Evolutionary conservation across 2,888 invertebrate species (phyloP).

Genomic region (Pristionchus mayeri): DNA sequence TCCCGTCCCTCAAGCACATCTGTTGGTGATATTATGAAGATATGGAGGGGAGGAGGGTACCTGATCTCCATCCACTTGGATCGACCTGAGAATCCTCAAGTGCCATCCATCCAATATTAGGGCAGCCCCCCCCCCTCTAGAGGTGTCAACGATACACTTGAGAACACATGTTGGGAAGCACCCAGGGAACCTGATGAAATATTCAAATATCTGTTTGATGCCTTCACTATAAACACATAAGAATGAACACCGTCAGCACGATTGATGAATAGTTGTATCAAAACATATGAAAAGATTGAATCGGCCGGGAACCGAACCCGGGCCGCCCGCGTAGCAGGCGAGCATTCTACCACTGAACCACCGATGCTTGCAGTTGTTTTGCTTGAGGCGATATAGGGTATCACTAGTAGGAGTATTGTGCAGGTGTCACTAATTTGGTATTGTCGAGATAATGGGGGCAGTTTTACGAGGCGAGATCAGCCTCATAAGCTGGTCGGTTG

Average conservation of each 20-base stretch:
- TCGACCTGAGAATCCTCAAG: constrained; percentile 7
- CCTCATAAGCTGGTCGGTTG: constrained; percentile 24
- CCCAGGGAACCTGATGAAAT: not conserved
- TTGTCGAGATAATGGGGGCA: not conserved
- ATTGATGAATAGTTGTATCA: too few relatives aligned
- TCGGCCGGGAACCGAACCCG: constrained; percentile 37
- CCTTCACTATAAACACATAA: too few relatives aligned
- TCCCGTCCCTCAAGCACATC: constrained; percentile 24
- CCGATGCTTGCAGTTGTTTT: constrained; percentile 4
- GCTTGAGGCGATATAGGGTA: too few relatives aligned
- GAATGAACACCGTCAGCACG: too few relatives aligned
- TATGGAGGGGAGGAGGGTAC: not conserved
- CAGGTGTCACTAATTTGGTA: not conserved
- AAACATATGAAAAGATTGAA: not conserved
- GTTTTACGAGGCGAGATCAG: not conserved
- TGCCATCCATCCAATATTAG: constrained; percentile 2
- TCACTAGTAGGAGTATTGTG: too few relatives aligned
- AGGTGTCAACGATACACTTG: constrained; percentile 36
- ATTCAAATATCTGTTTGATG: not conserved
- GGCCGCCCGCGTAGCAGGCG: constrained; percentile 75
- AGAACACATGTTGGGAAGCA: constrained; percentile 21
- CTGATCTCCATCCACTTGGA: not conserved
- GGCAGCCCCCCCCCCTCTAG: not conserved
- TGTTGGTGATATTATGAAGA: not conserved
- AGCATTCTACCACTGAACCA: constrained; percentile 76